Evolutionary conservation across 2,888 invertebrate genomes (phyloP), one percentile per base, ranked within the genome.

Genomic region (Parnassius apollo): DNA sequence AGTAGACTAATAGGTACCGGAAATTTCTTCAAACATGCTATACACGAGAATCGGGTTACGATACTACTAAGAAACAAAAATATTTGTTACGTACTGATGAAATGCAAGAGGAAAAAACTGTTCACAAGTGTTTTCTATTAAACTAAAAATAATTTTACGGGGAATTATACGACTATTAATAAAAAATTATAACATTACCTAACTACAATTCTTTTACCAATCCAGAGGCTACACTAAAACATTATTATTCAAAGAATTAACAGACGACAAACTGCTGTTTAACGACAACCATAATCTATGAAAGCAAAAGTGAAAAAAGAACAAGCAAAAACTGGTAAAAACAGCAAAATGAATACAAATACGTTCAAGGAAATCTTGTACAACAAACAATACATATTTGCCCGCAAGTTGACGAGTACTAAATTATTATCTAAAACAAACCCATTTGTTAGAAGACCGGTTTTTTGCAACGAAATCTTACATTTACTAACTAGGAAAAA

Each of bases 221-320:
- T 51, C 42, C 50, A 54, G n/a, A 7, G 42, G 46, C 13, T 12
- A 46, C 11, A 46, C 46, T 46, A 12, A 46, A 46, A 46, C 2
- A n/a, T n/a, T 1, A 4, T 46, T 60, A 54, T 60, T 48, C 42
- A 54, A 60, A 55, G 54, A 59, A 42, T 18, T 49, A 55, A 62
- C 58, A 44, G 35, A 54, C 46, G 9, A 55, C 62, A 54, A 54
- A 49, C 42, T 55, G 58, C 58, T 18, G 58, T 62, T 62, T 50
- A 49, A 58, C 51, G 51, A 61, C 62, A 61, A 51, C 54, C 46
- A 35, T 59, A 42, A 57, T 46, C 56, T 61, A 65, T 65, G 67
- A 67, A 67, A 65, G 65, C 63, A 63, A 67, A 65, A 65, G 67
- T 67, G 46, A 58, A 46, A 61, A 61, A 66, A 67, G 65, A 2